These are phyloP conservation scores for Morpho helenor DNA, from an alignment of 2,888 invertebrate species.

Conservation along the genomic window DNA sequence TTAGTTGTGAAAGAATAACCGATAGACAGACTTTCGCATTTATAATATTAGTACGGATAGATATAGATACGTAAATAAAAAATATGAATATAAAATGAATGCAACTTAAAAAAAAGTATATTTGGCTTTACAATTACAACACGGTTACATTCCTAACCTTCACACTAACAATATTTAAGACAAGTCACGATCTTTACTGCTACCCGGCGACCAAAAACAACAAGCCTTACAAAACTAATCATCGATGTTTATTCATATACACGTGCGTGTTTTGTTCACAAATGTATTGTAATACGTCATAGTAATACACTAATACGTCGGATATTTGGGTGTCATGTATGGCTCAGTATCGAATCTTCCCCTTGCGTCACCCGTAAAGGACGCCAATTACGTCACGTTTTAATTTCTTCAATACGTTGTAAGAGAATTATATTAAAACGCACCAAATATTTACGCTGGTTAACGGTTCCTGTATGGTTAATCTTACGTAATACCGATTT, in stretches of 20 bases:
- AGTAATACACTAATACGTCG: constrained; percentile 5
- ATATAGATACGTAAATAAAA: too few species aligned
- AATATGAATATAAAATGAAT: too few species aligned
- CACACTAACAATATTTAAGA: constrained; percentile 9
- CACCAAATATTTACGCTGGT: too few species aligned
- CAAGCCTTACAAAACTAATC: constrained; percentile 5
- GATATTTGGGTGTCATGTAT: constrained; percentile 21
- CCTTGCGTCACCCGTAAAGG: constrained; percentile 39
- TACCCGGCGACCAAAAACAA: constrained; percentile 12
- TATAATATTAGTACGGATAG: too few species aligned
- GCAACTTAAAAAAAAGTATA: too few species aligned
- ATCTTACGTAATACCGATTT: too few species aligned
- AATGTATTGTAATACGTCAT: constrained; percentile 19
- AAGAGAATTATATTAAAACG: too few species aligned
- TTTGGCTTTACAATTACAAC: not conserved
- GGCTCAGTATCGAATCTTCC: constrained; percentile 36
- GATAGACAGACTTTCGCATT: too few species aligned
- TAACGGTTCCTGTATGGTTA: too few species aligned
- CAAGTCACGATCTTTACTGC: constrained; percentile 18
- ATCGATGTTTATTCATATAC: constrained; percentile 1
- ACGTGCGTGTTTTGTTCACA: constrained; percentile 10
- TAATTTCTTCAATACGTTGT: too few species aligned
- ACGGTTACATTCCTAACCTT: constrained; percentile 13
- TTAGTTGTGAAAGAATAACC: too few species aligned
- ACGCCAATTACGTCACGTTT: constrained; percentile 19